Evolutionary conservation across 2,113 vertebrate species (phyloP).

Genomic region (Tyto alba): DNA sequence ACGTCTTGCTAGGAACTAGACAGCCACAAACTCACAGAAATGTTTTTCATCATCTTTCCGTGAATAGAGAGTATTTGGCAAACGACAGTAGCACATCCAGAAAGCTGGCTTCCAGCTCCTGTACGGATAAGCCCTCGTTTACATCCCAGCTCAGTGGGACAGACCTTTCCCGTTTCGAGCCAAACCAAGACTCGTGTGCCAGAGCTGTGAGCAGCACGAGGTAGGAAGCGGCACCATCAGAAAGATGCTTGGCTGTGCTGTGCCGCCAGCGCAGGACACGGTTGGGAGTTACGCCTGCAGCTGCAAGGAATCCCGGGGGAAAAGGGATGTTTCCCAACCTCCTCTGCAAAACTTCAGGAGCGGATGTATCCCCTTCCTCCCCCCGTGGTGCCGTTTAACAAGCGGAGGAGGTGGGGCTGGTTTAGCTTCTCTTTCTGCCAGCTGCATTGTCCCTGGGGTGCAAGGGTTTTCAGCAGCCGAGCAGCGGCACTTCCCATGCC

Average conservation of each 20-base stretch:
- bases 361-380: not conserved
- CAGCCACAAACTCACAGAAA: not conserved
- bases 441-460: not conserved
- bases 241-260: not conserved
- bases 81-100: conserved; percentile 4
- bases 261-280: accelerated
- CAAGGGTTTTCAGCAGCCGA: not conserved
- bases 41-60: not conserved
- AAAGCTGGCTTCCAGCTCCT: not conserved
- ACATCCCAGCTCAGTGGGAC: not conserved
- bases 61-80: conserved; percentile 4
- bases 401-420: not conserved
- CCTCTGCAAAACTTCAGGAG: not conserved
- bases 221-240: not conserved
- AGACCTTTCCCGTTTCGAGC: not conserved
- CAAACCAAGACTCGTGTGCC: not conserved
- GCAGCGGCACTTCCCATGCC: accelerated
- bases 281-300: accelerated
- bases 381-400: not conserved
- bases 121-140: not conserved
- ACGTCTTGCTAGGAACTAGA: not conserved
- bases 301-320: not conserved
- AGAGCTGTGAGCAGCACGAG: not conserved
- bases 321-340: not conserved
- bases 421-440: not conserved